Evolutionary conservation across 2,113 vertebrate genomes (phyloP).

Genomic region (Bos taurus): DNA sequence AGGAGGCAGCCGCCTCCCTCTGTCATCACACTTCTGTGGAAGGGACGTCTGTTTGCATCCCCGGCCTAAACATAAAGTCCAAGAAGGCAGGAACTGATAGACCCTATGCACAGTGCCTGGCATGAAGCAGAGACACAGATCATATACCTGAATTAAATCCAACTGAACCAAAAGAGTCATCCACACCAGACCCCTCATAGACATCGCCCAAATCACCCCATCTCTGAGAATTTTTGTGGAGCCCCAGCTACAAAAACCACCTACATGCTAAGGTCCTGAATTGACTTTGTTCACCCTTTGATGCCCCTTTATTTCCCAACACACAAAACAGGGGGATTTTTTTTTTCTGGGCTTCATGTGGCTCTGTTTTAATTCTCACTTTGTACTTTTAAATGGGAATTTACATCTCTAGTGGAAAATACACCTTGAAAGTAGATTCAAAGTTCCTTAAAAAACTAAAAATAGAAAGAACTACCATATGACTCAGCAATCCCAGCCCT

Average conservation of each 20-base stretch:
- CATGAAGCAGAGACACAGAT: accelerated
- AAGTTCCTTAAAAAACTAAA: background rate
- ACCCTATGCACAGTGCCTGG: background rate
- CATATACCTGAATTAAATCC: background rate
- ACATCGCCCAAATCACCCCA: background rate
- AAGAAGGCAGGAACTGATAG: background rate
- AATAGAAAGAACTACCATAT: background rate
- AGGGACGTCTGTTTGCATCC: accelerated
- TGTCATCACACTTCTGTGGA: accelerated
- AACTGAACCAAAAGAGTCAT: background rate
- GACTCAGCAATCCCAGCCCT: background rate
- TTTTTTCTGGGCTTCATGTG: background rate
- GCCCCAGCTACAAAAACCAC: background rate
- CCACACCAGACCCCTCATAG: background rate
- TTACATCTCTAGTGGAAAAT: background rate
- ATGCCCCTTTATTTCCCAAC: background rate
- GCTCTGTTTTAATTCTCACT: background rate
- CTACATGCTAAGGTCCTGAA: background rate
- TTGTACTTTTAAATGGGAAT: background rate
- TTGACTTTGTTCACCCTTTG: background rate
- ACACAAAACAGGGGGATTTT: background rate
- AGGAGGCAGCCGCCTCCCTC: no score
- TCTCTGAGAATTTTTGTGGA: background rate
- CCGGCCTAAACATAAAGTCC: background rate
- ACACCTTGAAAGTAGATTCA: background rate